Base-by-base conservation (phyloP, 2,797 vertebrate species). In the Anas bahamensis region DNA sequence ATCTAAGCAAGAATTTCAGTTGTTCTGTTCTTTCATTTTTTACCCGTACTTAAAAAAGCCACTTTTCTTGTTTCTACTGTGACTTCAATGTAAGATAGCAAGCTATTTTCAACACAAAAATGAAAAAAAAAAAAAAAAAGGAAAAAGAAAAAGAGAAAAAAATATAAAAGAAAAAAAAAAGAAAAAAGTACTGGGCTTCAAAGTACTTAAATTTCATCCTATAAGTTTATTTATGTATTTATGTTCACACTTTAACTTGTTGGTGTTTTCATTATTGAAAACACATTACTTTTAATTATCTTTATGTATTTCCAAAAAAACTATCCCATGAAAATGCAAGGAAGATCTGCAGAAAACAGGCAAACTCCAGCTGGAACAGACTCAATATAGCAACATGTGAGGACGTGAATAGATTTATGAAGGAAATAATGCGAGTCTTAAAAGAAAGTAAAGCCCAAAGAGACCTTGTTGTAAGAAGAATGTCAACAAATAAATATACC, bases 401-500 rank as follows among this genome's bases (percentile, higher is more conserved):
- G 61, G 41, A 77, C 9, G 28, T 35, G 39, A 87, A 77, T 57
- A 74, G 26, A 59, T 68, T 83, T 88, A 29, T 37, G 53, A 71
- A 35, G 52, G 39, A 77, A 90, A 65, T 78, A 57, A 44, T 15
- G 41, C 2, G 13, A 88, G 41, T 80, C 44, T 33, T 33, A 13
- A 48, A 66, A 91, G 73, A 74, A 95, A 88, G 77, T 53, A 86
- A 90, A 88, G 80, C 29, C 21, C 10, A 31, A 74, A 77, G 48
- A 77, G 74, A 90, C 80, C 0, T 68, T 33, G 7, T 28, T 86
- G 21, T 5, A 92, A 82, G 70, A 77, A 65, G 39, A 89, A 63
- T 6, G 57, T 31, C 64, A 68, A 65, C n/a, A 65, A 77, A 78
- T 26, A 93, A 86, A 86, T 31, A 82, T 11, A 92, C 26, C 42